These are phyloP conservation scores for Hormaphis cornu DNA, from an alignment of 1,140 invertebrate genomes.

Conservation along the genomic window DNA sequence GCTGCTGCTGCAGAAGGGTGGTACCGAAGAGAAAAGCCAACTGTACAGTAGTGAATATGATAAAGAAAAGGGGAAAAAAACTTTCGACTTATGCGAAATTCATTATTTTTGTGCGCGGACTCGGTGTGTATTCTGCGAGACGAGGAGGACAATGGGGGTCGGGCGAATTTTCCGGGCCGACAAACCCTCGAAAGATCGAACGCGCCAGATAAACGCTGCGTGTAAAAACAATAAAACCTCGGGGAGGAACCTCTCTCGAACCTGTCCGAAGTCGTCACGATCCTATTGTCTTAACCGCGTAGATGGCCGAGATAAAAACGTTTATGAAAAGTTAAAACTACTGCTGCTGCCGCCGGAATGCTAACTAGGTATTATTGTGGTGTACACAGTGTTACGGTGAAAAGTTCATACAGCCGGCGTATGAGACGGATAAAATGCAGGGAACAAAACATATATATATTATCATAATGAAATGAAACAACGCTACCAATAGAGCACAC, in stretches of 20 bases:
- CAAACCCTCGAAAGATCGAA: slow-evolving; percentile 29
- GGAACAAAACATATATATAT: background rate
- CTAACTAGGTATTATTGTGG: background rate
- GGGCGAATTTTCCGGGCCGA: slow-evolving; percentile 31
- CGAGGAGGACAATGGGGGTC: slow-evolving; percentile 20
- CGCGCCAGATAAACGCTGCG: slow-evolving; percentile 2
- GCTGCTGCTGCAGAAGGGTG: too few species aligned
- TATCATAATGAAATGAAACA: background rate
- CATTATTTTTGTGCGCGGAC: slow-evolving; percentile 21
- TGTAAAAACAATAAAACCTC: slow-evolving; percentile 31
- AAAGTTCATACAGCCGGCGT: background rate
- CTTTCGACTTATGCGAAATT: slow-evolving; percentile 4
- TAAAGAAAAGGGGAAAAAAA: slow-evolving; percentile 4
- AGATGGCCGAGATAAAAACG: slow-evolving; percentile 30
- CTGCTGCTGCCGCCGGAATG: background rate
- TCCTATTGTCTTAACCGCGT: slow-evolving; percentile 25
- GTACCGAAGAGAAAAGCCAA: background rate
- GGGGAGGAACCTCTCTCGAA: slow-evolving; percentile 23
- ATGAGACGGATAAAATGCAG: background rate
- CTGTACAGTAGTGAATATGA: background rate
- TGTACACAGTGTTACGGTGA: too few species aligned
- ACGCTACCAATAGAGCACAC: background rate
- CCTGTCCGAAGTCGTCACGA: slow-evolving; percentile 31
- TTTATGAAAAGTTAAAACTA: slow-evolving; percentile 27
- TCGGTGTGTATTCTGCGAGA: background rate